Evolutionary conservation across 2,888 invertebrate genomes (phyloP).

Genomic region (Stictocephala bisonia): DNA sequence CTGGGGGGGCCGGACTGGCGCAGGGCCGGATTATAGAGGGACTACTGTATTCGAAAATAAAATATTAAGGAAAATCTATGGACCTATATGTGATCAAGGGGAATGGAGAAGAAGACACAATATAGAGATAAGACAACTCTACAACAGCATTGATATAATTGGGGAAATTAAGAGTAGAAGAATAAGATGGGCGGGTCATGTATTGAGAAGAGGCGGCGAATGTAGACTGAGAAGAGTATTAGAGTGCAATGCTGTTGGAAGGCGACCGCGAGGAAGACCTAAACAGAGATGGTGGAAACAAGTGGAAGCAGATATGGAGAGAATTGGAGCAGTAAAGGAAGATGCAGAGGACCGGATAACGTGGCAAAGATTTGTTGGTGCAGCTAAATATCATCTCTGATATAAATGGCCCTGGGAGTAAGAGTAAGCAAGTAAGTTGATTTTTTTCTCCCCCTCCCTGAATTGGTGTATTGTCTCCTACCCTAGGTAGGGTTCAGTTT

Average conservation of each 20-base stretch:
- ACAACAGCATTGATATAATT: constrained; percentile 8
- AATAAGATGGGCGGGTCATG: constrained; percentile 40
- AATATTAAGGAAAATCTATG: neutral
- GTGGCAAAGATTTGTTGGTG: neutral
- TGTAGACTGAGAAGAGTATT: constrained; percentile 3
- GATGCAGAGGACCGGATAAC: neutral
- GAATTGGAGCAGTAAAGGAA: neutral
- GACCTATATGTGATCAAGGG: neutral
- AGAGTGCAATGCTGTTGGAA: constrained; percentile 7
- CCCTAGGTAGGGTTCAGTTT: no score
- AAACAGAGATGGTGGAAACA: constrained; percentile 12
- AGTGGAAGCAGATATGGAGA: neutral
- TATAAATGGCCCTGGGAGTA: constrained; percentile 1
- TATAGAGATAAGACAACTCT: neutral
- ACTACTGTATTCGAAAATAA: constrained; percentile 2
- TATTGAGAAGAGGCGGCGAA: constrained; percentile 11
- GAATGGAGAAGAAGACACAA: constrained; percentile 22
- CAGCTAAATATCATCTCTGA: neutral
- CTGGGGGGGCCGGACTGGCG: no score
- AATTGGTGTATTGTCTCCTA: no score
- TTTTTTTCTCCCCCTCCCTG: no score
- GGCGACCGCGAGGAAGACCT: constrained; percentile 16
- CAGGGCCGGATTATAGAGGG: no score
- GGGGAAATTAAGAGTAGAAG: constrained; percentile 26
- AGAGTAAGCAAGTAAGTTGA: constrained; percentile 4